Base-by-base conservation (phyloP, 2,113 vertebrate genomes). In the Triplophysa tibetana region DNA sequence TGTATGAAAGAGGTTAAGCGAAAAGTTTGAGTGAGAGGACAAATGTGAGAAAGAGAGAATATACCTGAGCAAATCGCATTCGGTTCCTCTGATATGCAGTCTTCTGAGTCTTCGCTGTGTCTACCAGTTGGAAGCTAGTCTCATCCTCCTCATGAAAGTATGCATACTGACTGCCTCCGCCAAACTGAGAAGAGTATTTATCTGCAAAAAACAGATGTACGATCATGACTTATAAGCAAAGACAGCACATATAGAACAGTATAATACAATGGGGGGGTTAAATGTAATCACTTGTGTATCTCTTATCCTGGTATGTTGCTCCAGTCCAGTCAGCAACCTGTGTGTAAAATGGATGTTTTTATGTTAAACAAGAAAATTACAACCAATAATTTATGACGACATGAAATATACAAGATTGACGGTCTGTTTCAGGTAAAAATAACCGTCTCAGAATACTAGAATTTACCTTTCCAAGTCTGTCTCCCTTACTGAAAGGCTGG, bases 81-180 rank as follows among this genome's bases (percentile, higher is more conserved):
- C 98, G 95, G 81, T 99, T 99, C 91, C 96, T 95, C 93, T 99
- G 98, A 91, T 99, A 99, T 0, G 97, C 97, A 0, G 97, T 98
- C 79, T 99, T 99, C 93, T 99, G 98, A 0, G 95, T 98, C 43
- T 97, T 95, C 1, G 97, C 95, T 0, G 97, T 99, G 75, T 99
- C 98, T 88, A 99, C 98, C 88, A 99, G 90, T 83, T 99, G 98
- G 92, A 99, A 99, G 92, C 97, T 99, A 0, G 95, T 93, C 89
- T 99, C 98, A 24, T 99, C 97, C 82, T 99, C 98, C 85, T 99
- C 98, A 0, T 99, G 98, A 87, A 99, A 99, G 88, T 99, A 99
- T 0, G 98, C 98, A 16, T 99, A 99, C 24, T 99, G 97, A 80
- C 96, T 99, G 1, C 98, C 98, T 0, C 98, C 98, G 0, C 98